Evolutionary conservation across 2,113 vertebrate species (phyloP).

Genomic region (Indicator maculatus): DNA sequence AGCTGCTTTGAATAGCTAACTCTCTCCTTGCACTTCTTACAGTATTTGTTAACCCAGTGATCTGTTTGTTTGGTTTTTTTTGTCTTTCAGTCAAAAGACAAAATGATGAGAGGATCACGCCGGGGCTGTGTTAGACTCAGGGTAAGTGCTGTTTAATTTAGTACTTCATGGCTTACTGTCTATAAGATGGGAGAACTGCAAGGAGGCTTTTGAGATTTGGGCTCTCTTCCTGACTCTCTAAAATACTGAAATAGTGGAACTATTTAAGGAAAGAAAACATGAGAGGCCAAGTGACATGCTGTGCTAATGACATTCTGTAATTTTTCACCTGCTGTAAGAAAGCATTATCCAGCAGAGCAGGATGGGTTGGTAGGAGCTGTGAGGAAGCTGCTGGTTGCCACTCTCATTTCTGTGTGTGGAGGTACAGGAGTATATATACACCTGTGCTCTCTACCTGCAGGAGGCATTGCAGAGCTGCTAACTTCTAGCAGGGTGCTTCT

Average conservation of each 20-base stretch:
- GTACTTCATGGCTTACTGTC: background rate
- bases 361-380: background rate
- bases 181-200: background rate
- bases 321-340: background rate
- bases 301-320: background rate
- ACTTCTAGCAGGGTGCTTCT: no score
- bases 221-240: background rate
- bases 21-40: background rate
- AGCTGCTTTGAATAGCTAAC: background rate
- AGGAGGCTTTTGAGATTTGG: slow-evolving; percentile 24
- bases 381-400: background rate
- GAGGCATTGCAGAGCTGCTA: background rate
- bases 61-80: slow-evolving; percentile 55
- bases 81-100: slow-evolving; percentile 94
- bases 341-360: background rate
- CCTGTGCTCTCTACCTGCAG: background rate
- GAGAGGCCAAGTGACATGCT: background rate
- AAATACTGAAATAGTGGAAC: slow-evolving; percentile 5
- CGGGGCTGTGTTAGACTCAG: slow-evolving; percentile 96
- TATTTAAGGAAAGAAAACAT: slow-evolving; percentile 27
- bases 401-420: background rate
- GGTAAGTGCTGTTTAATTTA: slow-evolving; percentile 64
- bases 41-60: background rate
- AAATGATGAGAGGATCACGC: slow-evolving; percentile 99
- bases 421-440: background rate